Base-by-base conservation (phyloP, 2,113 vertebrate species). In the Callaeas wilsoni region DNA sequence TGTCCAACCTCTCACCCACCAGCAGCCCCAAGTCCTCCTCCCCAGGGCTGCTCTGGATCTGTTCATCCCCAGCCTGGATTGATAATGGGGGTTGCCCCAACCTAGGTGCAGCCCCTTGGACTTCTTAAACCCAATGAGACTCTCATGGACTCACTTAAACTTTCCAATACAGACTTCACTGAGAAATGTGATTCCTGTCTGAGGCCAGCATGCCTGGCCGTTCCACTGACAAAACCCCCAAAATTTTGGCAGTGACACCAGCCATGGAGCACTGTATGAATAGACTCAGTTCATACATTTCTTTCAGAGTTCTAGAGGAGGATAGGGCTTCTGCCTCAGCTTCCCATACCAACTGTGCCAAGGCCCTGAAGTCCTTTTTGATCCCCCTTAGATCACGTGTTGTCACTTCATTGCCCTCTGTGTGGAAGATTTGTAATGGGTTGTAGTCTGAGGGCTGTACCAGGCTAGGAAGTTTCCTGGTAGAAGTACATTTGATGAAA, bases 81-180 rank as follows among this genome's bases (percentile, higher is more conserved):
- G 27, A 23, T 29, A 13, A 32, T 0, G 0, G 6, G 10, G 1
- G 10, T 13, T 89, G 10, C 8, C 15, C 37, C 13, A 25, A 10
- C 19, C 12, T 12, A 25, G 12, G 5, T 21, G 15, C 33, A 67
- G 19, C 23, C 7, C 23, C 53, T 29, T 57, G 27, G 19, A 20
- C 16, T 57, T 44, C 3, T 32, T 60, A 30, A 67, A 30, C 29
- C 16, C 46, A 0, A 0, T 52, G 37, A n/a, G 19, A 20, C 13
- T 59, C 29, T 11, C 29, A n/a, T 7, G 5, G 23, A 4, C 33
- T 16, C 13, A 6, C 29, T 59, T 25, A n/a, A 82, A 60, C 25
- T 53, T 46, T 57, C 20, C 29, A 14, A 0, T 23, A 16, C 27
- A 74, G 23, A 12, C 19, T 27, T 44, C 23, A 20, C 15, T 89